A percentile compares a stretch with the other conserved stretches of the same genome.
phyloP scores from a whole-genome alignment of 2,113 vertebrate genomes.

The Phalacrocorax brasilianus region DNA sequence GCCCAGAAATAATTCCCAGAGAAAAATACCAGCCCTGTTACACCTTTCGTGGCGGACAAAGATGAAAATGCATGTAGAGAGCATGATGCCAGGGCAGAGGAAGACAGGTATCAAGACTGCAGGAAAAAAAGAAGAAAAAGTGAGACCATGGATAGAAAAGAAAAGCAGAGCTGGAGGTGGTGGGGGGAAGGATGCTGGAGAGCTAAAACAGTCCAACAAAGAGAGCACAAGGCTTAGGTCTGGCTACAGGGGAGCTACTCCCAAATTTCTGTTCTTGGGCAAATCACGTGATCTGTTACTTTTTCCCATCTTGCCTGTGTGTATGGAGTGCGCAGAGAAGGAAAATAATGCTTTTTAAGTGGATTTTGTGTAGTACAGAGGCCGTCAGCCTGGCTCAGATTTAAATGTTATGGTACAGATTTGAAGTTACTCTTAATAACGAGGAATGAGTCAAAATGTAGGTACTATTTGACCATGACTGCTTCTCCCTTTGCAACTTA shows the following conservation, averaged over 20 bases:
- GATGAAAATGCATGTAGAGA: not conserved
- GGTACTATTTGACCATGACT: rapidly evolving
- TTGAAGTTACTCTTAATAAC: not conserved
- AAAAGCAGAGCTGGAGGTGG: not conserved
- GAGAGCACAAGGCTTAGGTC: not conserved
- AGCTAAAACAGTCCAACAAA: not conserved
- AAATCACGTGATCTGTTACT: not conserved
- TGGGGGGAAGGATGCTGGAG: not conserved
- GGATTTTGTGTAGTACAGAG: not conserved
- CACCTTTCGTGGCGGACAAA: not conserved
- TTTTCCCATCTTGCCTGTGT: not conserved
- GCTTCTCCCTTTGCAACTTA: not conserved
- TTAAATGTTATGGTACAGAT: not conserved
- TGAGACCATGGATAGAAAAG: not conserved
- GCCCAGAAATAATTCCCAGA: not conserved
- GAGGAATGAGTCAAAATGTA: not conserved
- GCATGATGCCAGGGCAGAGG: not conserved
- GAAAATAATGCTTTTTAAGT: not conserved
- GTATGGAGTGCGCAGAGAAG: not conserved
- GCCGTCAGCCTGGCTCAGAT: not conserved
- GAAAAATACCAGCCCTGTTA: not conserved
- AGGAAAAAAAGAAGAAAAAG: not conserved
- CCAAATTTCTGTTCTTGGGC: not conserved
- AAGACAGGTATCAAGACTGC: not conserved
- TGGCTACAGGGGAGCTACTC: not conserved